Conservation (phyloP, 2,888 invertebrate genomes). For the Mellilla xanthometata region DNA sequence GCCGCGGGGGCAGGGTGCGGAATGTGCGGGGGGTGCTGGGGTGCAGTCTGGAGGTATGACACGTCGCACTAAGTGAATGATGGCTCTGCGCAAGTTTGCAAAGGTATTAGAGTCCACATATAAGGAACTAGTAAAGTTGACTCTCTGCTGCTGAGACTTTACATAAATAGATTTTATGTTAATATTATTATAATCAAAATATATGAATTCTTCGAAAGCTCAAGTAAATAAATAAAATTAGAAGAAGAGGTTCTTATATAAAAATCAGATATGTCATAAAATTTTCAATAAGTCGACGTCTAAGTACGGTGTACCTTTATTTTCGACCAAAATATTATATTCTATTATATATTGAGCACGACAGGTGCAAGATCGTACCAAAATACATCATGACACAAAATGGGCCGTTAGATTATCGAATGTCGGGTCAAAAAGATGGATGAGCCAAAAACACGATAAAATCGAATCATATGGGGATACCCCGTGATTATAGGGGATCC, state of each 20-base stretch:
- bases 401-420: conserved; percentile 37
- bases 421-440: conserved; percentile 40
- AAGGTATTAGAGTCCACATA: no score
- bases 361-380: conserved; percentile 1
- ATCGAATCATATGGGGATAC: conserved; percentile 38
- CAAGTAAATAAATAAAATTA: no score
- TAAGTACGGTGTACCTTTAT: no score
- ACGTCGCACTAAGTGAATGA: conserved; percentile 74
- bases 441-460: conserved; percentile 39
- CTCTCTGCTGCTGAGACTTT: no score
- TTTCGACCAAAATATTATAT: no score
- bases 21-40: conserved; percentile 30
- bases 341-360: neutral
- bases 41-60: conserved; percentile 54
- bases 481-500: conserved; percentile 33
- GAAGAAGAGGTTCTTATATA: no score
- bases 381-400: conserved; percentile 20
- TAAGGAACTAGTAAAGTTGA: no score
- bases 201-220: no score
- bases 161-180: no score
- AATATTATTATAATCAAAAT: no score
- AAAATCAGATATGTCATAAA: no score
- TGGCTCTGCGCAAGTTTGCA: conserved; percentile 38
- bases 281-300: no score
- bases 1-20: conserved; percentile 31